Evolutionary conservation across 2,113 vertebrate genomes (phyloP).

Genomic region (Eira barbara): DNA sequence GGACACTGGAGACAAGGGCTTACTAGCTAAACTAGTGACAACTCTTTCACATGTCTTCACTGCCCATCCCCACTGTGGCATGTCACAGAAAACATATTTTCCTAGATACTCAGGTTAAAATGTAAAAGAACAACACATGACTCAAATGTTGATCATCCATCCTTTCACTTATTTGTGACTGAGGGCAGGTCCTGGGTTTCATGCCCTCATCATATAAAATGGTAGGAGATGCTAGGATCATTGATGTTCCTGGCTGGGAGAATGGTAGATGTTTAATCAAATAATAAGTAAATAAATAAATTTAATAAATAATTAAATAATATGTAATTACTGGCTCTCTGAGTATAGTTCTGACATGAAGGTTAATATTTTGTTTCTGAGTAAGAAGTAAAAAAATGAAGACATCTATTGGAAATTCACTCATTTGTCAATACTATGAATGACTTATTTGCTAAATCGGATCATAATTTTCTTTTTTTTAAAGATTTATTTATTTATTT

Average conservation of each 20-base stretch:
- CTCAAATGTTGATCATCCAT: not conserved
- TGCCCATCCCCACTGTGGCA: not conserved
- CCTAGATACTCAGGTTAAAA: slow-evolving; percentile 8
- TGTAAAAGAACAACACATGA: not conserved
- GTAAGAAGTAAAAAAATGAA: slow-evolving; percentile 16
- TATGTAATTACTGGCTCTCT: not conserved
- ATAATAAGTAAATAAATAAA: not conserved
- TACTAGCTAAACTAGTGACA: not conserved
- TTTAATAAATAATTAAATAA: not conserved
- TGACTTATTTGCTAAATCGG: not conserved
- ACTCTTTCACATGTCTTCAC: not conserved
- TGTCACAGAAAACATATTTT: slow-evolving; percentile 33
- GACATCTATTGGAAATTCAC: not conserved
- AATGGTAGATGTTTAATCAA: slow-evolving; percentile 21
- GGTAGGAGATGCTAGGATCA: not conserved
- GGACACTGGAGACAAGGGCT: not conserved
- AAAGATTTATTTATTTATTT: too few species aligned
- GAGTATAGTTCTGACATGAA: not conserved
- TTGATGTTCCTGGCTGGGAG: not conserved
- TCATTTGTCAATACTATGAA: not conserved
- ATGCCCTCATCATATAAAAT: not conserved
- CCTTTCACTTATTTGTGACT: not conserved
- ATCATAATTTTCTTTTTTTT: not conserved
- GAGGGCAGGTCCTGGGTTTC: not conserved
- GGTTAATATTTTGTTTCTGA: slow-evolving; percentile 29